phyloP scores from a whole-genome alignment of 2,113 vertebrate species.

The Oryzias celebensis region DNA sequence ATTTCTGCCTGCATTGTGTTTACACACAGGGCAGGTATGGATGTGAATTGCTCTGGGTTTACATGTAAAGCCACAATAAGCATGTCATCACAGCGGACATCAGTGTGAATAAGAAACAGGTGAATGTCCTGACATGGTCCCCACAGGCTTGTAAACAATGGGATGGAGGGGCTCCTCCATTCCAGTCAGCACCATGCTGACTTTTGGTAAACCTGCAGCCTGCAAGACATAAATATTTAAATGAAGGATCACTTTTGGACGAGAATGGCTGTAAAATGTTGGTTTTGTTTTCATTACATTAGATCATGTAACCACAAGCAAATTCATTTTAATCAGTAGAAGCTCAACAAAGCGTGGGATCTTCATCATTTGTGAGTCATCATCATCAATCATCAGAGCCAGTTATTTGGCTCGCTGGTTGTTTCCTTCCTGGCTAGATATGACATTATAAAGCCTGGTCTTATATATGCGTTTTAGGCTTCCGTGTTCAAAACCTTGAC shows the following conservation, averaged over 20 bases:
- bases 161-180: constrained; percentile 24
- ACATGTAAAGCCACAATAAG: constrained; percentile 35
- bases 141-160: constrained; percentile 63
- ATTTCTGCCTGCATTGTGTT: constrained; percentile 29
- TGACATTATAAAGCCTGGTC: no score
- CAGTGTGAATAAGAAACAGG: constrained; percentile 39
- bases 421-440: no score
- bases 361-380: no score
- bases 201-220: constrained; percentile 57
- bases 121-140: constrained; percentile 60
- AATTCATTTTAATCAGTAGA: no score
- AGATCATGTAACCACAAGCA: no score
- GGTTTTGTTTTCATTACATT: constrained; percentile 30
- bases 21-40: constrained; percentile 20
- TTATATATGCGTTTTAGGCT: no score
- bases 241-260: constrained; percentile 66
- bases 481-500: no score
- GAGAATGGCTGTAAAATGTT: constrained; percentile 68
- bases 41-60: constrained; percentile 36
- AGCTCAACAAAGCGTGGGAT: no score
- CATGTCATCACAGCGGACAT: constrained; percentile 33
- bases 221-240: constrained; percentile 74
- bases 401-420: no score
- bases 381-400: no score
- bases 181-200: constrained; percentile 7